Percentiles rank a stretch among this genome's conserved stretches.
These are phyloP conservation scores for Archaeoteleia sp. DNA, from an alignment of 2,888 invertebrate species.

Conservation along the genomic window DNA sequence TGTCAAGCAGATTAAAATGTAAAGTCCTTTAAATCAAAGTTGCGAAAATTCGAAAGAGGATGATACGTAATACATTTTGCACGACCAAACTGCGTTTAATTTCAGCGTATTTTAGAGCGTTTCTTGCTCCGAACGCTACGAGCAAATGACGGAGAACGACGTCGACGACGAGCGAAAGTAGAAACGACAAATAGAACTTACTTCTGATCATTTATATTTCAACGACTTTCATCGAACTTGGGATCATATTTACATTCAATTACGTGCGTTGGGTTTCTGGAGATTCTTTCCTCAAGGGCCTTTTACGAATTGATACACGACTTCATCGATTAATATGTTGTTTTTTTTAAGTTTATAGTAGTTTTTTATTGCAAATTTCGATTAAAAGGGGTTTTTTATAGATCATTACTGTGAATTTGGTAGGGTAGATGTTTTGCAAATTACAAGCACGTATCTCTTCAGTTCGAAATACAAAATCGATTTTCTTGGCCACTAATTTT, in stretches of 20 bases:
- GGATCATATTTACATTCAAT: slow-evolving; percentile 67
- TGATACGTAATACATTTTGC: slow-evolving; percentile 33
- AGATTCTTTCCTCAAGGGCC: slow-evolving; percentile 13
- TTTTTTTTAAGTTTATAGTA: not conserved
- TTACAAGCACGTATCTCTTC: slow-evolving; percentile 7
- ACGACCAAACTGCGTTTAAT: slow-evolving; percentile 22
- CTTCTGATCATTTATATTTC: slow-evolving; percentile 64
- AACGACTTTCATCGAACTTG: slow-evolving; percentile 61
- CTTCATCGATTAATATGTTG: slow-evolving; percentile 20
- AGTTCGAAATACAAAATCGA: slow-evolving; percentile 62
- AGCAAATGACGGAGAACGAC: slow-evolving; percentile 29
- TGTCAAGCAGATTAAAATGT: slow-evolving; percentile 22
- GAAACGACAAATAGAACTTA: slow-evolving; percentile 49
- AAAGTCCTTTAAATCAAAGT: slow-evolving; percentile 21
- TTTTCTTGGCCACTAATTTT: slow-evolving; percentile 67
- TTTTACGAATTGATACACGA: slow-evolving; percentile 25
- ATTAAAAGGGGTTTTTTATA: too few relatives aligned
- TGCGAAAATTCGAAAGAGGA: slow-evolving; percentile 23
- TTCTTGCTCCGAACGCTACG: slow-evolving; percentile 20
- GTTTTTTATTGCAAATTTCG: not conserved
- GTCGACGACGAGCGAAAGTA: slow-evolving; percentile 23
- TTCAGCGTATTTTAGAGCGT: slow-evolving; percentile 36
- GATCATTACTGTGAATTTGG: not conserved
- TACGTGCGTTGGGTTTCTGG: slow-evolving; percentile 52
- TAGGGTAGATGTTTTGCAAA: slow-evolving; percentile 26